A percentile compares a stretch with the other conserved stretches of the same genome.
phyloP scores from a whole-genome alignment of 2,113 vertebrate species.

The Mellivora capensis region DNA sequence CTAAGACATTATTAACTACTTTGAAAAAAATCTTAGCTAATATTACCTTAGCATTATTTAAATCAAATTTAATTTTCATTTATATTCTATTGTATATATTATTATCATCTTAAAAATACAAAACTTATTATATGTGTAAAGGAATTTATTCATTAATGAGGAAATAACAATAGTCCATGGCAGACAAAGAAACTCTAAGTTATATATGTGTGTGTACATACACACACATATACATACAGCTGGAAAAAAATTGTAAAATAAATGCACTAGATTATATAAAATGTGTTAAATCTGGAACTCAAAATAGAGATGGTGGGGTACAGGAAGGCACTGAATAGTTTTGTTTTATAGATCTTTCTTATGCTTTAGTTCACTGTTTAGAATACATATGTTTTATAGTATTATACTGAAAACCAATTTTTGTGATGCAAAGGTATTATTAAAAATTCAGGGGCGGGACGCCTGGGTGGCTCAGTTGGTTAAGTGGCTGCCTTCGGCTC shows the following conservation, averaged over 20 bases:
- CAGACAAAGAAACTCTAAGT: not conserved
- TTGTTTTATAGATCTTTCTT: not conserved
- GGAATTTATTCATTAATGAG: not conserved
- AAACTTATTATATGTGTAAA: not conserved
- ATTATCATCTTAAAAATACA: not conserved
- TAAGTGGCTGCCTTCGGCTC: no score
- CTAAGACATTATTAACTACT: not conserved
- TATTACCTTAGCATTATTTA: not conserved
- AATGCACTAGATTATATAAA: not conserved
- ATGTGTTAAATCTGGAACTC: not conserved
- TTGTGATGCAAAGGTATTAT: not conserved
- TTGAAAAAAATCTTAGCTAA: not conserved
- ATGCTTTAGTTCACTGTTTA: not conserved
- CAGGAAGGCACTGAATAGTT: not conserved
- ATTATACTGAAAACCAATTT: not conserved
- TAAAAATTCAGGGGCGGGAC: not conserved
- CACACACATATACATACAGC: no score
- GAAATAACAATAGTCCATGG: not conserved
- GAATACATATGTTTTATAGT: not conserved
- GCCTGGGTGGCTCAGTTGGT: no score
- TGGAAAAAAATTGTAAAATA: not conserved
- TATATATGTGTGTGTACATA: not conserved
- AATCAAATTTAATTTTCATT: not conserved
- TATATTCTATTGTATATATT: not conserved
- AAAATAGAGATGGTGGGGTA: not conserved